These are phyloP conservation scores for Caranx ignobilis DNA, from an alignment of 2,113 vertebrate genomes.

Conservation along the genomic window DNA sequence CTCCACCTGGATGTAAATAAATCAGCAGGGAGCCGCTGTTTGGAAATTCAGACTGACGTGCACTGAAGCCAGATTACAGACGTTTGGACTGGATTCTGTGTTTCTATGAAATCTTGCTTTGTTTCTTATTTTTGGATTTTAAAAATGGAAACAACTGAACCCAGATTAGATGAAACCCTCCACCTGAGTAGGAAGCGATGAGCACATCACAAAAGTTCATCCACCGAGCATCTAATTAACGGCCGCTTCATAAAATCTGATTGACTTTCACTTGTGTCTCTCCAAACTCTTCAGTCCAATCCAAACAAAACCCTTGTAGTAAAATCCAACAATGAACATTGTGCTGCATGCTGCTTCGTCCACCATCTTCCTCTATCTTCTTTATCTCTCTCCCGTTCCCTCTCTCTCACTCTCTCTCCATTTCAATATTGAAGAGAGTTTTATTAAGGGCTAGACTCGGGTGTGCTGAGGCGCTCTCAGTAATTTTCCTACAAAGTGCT, in stretches of 20 bases:
- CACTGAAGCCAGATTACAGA: background rate
- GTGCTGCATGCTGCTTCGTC: constrained; percentile 28
- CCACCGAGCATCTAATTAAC: constrained; percentile 15
- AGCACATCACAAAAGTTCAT: background rate
- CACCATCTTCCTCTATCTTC: constrained; percentile 67
- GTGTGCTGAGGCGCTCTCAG: constrained; percentile 96
- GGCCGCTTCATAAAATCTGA: constrained; percentile 3
- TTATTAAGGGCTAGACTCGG: constrained; percentile 98
- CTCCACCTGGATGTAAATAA: background rate
- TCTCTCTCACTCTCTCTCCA: constrained; percentile 60
- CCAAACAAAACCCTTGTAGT: background rate
- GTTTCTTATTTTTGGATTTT: background rate
- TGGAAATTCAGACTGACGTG: background rate
- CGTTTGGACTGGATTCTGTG: constrained; percentile 3
- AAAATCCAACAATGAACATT: constrained; percentile 2
- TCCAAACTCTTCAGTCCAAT: background rate
- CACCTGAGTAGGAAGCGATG: background rate
- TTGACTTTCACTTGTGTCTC: constrained; percentile 18
- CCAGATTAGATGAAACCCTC: background rate
- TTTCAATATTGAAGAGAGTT: constrained; percentile 97
- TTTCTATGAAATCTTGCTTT: background rate
- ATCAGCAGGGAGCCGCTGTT: background rate
- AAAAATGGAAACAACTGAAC: constrained; percentile 5
- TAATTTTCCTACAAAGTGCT: constrained; percentile 99
- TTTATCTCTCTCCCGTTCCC: constrained; percentile 56